A percentile compares a stretch with the other conserved stretches of the same genome.
These are phyloP conservation scores for Leucopsar rothschildi DNA, from an alignment of 2,113 vertebrate species.

Conservation along the genomic window DNA sequence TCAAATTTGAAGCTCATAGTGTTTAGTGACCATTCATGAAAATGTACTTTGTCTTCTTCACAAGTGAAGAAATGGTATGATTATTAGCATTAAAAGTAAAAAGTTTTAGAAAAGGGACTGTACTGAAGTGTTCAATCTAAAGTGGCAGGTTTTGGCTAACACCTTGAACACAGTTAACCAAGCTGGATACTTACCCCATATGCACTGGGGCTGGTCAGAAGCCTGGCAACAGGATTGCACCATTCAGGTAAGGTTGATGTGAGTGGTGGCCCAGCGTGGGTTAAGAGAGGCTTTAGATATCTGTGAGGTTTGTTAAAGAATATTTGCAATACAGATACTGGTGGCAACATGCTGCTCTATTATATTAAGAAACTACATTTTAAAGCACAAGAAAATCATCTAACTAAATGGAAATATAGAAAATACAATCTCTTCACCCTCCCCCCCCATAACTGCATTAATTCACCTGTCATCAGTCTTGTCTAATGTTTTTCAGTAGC, in stretches of 20 bases:
- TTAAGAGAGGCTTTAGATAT: slow-evolving; percentile 82
- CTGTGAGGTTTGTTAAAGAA: slow-evolving; percentile 76
- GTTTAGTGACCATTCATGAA: not conserved
- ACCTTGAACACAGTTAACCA: not conserved
- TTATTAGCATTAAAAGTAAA: not conserved
- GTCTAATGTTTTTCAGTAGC: not conserved
- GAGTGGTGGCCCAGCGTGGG: slow-evolving; percentile 80
- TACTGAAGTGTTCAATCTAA: rapidly evolving
- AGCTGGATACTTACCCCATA: slow-evolving; percentile 70
- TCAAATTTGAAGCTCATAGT: not conserved
- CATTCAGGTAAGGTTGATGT: slow-evolving; percentile 76
- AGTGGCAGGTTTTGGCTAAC: not conserved
- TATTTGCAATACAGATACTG: not conserved
- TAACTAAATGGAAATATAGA: not conserved
- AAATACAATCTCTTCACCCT: not conserved
- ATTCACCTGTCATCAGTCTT: not conserved
- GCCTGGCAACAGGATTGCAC: slow-evolving; percentile 72
- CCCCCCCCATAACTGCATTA: rapidly evolving
- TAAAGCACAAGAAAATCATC: not conserved
- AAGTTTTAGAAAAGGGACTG: not conserved
- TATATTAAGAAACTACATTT: not conserved
- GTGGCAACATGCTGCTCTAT: not conserved
- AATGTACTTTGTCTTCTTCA: not conserved
- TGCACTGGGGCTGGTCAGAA: slow-evolving; percentile 75
- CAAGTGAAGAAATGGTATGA: not conserved